A percentile compares a stretch with the other conserved stretches of the same genome.
These are phyloP conservation scores for Periparus ater DNA, from an alignment of 2,797 vertebrate genomes.

Conservation along the genomic window DNA sequence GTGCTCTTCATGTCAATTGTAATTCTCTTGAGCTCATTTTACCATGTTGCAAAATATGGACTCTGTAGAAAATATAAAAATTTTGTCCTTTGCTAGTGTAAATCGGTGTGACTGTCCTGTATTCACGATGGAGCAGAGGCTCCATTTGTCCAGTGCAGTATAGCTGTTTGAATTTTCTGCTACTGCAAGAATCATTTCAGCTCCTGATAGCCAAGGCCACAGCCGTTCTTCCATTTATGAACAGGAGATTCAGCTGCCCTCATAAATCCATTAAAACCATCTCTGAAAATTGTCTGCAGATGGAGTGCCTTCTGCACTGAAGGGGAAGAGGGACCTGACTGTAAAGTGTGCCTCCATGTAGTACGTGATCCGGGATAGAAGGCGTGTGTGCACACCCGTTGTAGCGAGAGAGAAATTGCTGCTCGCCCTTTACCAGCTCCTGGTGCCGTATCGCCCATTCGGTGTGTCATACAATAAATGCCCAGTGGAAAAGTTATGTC, in stretches of 20 bases:
- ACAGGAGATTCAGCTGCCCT: background rate
- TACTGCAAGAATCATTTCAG: background rate
- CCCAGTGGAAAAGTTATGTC: background rate
- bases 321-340: background rate
- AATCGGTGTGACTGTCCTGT: accelerated
- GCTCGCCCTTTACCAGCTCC: background rate
- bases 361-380: background rate
- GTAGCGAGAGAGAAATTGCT: background rate
- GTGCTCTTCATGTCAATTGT: background rate
- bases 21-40: background rate
- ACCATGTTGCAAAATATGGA: background rate
- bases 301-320: background rate
- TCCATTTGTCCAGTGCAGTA: background rate
- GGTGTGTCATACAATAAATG: background rate
- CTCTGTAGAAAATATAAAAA: background rate
- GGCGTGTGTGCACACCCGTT: background rate
- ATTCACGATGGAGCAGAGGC: background rate
- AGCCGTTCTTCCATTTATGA: accelerated
- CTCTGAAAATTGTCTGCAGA: background rate
- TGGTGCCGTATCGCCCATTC: background rate
- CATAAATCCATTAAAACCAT: background rate
- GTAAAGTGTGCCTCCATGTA: background rate
- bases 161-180: background rate
- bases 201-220: accelerated
- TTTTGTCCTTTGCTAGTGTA: background rate